Evolutionary conservation across 1,140 invertebrate species (phyloP).

Genomic region (Lepidurus apus): DNA sequence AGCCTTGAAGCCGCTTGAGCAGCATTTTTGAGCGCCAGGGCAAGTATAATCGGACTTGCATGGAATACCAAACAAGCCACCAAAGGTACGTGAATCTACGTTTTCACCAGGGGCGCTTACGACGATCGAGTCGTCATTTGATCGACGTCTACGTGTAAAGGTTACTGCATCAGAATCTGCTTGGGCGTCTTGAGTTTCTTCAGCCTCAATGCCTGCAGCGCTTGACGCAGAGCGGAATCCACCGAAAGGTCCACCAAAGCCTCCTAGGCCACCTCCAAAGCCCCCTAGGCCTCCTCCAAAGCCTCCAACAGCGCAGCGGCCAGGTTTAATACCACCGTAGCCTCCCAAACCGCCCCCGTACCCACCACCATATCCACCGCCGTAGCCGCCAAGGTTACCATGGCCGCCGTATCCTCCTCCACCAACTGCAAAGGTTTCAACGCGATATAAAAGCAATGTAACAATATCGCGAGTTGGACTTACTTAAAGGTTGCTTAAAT

Average conservation of each 20-base stretch:
- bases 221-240: not conserved
- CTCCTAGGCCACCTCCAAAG: no score
- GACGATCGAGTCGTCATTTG: not conserved
- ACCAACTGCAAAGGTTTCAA: not conserved
- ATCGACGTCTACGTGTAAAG: slow-evolving; percentile 14
- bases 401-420: not conserved
- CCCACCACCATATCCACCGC: not conserved
- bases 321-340: not conserved
- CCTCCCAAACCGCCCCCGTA: not conserved
- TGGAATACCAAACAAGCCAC: not conserved
- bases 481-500: no score
- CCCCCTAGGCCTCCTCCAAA: no score
- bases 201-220: not conserved
- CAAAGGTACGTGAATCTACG: not conserved
- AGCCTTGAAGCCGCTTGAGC: not conserved
- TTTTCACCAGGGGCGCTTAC: not conserved
- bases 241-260: not conserved
- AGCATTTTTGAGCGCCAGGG: not conserved
- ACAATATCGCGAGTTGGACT: not conserved
- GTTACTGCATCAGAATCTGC: not conserved
- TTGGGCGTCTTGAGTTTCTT: not conserved
- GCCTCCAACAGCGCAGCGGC: not conserved
- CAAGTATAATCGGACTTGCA: slow-evolving; percentile 1
- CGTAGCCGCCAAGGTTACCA: not conserved
- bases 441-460: not conserved